Conservation (phyloP, 2,797 vertebrate species). For the Champsocephalus gunnari region DNA sequence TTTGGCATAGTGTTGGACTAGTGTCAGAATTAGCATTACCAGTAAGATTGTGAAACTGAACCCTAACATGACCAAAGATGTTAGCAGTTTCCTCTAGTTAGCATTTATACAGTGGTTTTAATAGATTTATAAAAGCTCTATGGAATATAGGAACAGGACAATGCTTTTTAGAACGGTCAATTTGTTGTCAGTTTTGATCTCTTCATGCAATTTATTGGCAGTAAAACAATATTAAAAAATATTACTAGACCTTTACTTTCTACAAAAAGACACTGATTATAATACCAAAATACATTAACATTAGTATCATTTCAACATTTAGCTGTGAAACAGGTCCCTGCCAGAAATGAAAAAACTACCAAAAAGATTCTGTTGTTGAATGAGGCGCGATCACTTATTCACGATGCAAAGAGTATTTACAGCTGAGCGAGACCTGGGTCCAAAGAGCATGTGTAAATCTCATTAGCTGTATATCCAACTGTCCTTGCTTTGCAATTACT, state of each 20-base stretch:
- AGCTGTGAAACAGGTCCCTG: neutral
- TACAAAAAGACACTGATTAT: too few relatives aligned
- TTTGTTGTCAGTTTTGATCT: too few relatives aligned
- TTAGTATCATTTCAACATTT: neutral
- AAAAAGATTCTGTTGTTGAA: constrained; percentile 16
- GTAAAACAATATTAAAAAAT: too few relatives aligned
- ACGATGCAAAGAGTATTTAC: constrained; percentile 52
- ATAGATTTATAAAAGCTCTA: too few relatives aligned
- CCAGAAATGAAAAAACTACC: neutral
- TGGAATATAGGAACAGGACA: too few relatives aligned
- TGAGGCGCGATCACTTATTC: constrained; percentile 11
- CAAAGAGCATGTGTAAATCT: constrained; percentile 77
- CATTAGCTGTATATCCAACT: constrained; percentile 78
- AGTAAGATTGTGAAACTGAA: neutral
- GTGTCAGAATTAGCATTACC: too few relatives aligned
- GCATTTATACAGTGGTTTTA: too few relatives aligned
- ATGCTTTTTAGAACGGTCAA: too few relatives aligned
- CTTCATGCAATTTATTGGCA: too few relatives aligned
- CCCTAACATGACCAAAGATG: too few relatives aligned
- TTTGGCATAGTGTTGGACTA: neutral
- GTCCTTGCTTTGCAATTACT: constrained; percentile 79
- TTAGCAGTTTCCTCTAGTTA: too few relatives aligned
- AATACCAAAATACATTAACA: neutral
- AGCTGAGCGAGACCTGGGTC: constrained; percentile 59
- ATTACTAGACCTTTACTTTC: too few relatives aligned